Evolutionary conservation across 2,797 vertebrate genomes (phyloP).

Genomic region (Eospalax fontanierii): DNA sequence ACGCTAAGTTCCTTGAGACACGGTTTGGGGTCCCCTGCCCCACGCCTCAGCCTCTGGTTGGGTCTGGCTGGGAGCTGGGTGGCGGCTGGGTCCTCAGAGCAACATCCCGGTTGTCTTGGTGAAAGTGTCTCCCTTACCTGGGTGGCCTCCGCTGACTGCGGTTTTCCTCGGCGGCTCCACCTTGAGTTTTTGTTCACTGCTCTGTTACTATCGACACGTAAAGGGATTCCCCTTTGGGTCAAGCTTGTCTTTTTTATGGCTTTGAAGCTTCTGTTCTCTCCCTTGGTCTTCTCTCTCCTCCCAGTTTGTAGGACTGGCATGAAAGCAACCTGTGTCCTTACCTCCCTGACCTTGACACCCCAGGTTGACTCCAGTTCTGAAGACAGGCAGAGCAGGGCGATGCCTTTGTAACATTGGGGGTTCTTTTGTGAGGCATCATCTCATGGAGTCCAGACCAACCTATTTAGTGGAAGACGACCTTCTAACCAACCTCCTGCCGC

Average conservation of each 20-base stretch:
- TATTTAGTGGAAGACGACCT: neutral
- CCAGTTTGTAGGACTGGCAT: neutral
- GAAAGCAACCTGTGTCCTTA: neutral
- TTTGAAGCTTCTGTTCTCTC: neutral
- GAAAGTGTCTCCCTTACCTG: constrained; percentile 44
- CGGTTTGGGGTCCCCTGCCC: neutral
- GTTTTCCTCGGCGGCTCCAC: constrained; percentile 68
- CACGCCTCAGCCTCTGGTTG: neutral
- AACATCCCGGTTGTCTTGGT: neutral
- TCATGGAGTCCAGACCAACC: neutral
- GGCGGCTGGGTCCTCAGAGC: no score
- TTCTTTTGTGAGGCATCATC: neutral
- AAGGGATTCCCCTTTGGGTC: constrained; percentile 65
- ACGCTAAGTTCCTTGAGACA: neutral
- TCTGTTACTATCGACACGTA: constrained; percentile 59
- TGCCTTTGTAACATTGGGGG: neutral
- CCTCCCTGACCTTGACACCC: neutral
- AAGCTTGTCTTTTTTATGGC: constrained; percentile 56
- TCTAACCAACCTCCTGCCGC: neutral
- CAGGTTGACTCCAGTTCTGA: neutral
- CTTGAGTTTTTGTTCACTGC: constrained; percentile 49
- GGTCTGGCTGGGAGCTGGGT: neutral
- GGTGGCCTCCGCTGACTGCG: constrained; percentile 47
- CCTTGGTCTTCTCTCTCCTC: neutral
- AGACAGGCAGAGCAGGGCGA: neutral